Evolutionary conservation across 2,113 vertebrate species (phyloP), one percentile per base, ranked within the genome.

Genomic region (Corythaeola cristata): DNA sequence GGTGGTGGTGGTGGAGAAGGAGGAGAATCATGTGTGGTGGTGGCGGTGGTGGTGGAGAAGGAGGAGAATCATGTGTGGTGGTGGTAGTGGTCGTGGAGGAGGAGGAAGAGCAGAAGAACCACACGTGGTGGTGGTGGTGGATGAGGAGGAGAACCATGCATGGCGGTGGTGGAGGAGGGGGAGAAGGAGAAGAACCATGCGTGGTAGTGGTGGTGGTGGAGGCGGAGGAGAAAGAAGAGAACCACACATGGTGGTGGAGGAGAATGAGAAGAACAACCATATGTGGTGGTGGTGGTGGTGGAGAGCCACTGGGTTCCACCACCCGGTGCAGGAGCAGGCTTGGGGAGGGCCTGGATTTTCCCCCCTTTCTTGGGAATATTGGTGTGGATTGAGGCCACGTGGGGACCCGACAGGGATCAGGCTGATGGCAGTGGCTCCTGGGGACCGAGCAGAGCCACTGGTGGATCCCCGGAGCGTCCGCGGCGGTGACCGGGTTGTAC

Each of bases 301-400:
- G 22, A n/a, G 22, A 55, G 24, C 49, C 26, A 9, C 44, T 14
- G 37, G 45, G 45, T 44, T 59, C 52, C 52, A 28, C 6, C 2
- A 2, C 41, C 41, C 1, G 8, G n/a, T 15, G 62, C 28, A n/a
- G 56, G 21, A 44, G 13, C 22, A 32, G 14, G 1, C 50, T 8
- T 30, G 15, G 49, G 47, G 47, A 9, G 45, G 55, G 8, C 47
- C 39, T 21, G 47, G 33, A 33, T 39, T 39, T 22, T 30, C 9
- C 11, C 28, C 30, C 11, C 12, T 15, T 2, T 9, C 24, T 47
- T 28, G 30, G 53, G 24, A 28, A 12, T 8, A 5, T 2, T 12
- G 6, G 23, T 19, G 63, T 2, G 6, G 50, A 8, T 8, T 30
- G 56, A 27, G 49, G 12, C n/a, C 35, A 19, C 0, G 2, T 6